Conservation (phyloP, 1,140 invertebrate genomes). For the Hormaphis cornu region DNA sequence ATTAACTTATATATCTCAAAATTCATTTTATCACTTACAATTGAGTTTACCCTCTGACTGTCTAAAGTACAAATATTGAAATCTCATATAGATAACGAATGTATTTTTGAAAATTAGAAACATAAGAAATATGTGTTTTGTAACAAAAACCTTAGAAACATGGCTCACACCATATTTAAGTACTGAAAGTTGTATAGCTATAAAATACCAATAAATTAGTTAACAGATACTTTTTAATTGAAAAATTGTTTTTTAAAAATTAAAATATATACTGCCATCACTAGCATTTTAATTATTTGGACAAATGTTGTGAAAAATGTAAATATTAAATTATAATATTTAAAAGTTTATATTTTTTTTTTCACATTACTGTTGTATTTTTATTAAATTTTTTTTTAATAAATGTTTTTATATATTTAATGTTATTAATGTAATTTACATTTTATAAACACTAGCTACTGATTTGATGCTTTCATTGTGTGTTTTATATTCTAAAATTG, state of each 20-base stretch:
- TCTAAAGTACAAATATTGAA: too few relatives aligned
- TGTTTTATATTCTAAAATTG: constrained; percentile 93
- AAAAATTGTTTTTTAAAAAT: background rate
- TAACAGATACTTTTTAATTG: background rate
- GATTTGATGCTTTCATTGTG: constrained; percentile 51
- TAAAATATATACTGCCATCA: background rate
- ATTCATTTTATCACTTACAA: too few relatives aligned
- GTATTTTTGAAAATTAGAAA: too few relatives aligned
- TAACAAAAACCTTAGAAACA: too few relatives aligned
- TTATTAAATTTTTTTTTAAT: constrained; percentile 9
- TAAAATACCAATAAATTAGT: background rate
- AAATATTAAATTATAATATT: constrained; percentile 6
- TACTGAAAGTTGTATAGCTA: too few relatives aligned
- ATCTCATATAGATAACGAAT: too few relatives aligned
- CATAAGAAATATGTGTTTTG: too few relatives aligned
- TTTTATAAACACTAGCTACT: constrained; percentile 21
- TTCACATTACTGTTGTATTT: background rate
- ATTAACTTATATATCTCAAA: too few relatives aligned
- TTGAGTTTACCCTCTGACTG: too few relatives aligned
- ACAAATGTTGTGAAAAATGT: background rate
- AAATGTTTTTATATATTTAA: background rate
- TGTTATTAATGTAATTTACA: constrained; percentile 10
- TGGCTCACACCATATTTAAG: too few relatives aligned
- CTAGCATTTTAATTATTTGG: background rate
- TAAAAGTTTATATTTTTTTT: background rate